Evolutionary conservation across 2,113 vertebrate genomes (phyloP).

Genomic region (Cyphomyrus discorhynchus): DNA sequence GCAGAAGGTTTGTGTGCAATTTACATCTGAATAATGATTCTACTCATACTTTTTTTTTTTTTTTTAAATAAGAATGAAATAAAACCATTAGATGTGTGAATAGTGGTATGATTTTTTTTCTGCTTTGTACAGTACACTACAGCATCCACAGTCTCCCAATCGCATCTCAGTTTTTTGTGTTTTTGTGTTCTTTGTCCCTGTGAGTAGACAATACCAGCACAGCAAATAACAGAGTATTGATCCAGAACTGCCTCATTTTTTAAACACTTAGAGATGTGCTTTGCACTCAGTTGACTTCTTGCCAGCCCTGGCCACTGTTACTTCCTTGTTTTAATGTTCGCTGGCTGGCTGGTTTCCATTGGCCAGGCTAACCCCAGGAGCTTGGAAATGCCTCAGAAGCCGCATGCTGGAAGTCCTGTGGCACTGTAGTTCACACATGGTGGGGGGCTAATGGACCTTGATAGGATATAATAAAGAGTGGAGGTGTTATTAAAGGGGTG

Average conservation of each 20-base stretch:
- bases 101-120: slow-evolving; percentile 36
- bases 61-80: background rate
- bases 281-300: slow-evolving; percentile 61
- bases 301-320: slow-evolving; percentile 61
- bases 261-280: slow-evolving; percentile 57
- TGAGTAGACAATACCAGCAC: slow-evolving; percentile 45
- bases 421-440: slow-evolving; percentile 50
- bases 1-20: background rate
- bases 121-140: slow-evolving; percentile 19
- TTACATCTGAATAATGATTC: background rate
- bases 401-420: slow-evolving; percentile 20
- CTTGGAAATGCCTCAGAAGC: slow-evolving; percentile 43
- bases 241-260: slow-evolving; percentile 51
- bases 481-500: slow-evolving; percentile 45
- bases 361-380: slow-evolving; percentile 52
- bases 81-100: slow-evolving; percentile 1
- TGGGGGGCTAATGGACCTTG: slow-evolving; percentile 63
- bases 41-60: background rate
- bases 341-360: slow-evolving; percentile 62
- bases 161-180: slow-evolving; percentile 6
- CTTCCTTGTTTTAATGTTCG: slow-evolving; percentile 48
- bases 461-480: slow-evolving; percentile 57
- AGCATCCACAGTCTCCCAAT: slow-evolving; percentile 4
- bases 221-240: slow-evolving; percentile 54
- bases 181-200: slow-evolving; percentile 51